Evolutionary conservation across 2,113 vertebrate genomes (phyloP), one percentile per base, ranked within the genome.

Genomic region (Phainopepla nitens): DNA sequence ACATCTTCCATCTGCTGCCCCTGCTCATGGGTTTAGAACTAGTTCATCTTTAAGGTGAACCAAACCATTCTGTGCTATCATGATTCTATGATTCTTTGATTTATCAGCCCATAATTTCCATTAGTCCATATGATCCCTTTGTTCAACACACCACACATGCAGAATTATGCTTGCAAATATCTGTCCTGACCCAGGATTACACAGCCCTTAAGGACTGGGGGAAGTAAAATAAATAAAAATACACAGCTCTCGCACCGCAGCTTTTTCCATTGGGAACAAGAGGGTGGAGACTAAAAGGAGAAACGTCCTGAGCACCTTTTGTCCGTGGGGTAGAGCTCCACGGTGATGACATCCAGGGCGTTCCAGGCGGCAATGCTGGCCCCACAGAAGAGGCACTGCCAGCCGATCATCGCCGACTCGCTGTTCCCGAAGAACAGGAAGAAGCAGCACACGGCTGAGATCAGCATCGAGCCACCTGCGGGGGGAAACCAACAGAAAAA

Each of bases 291-390:
- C 1, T 16, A 6, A 69, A 49, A 36, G 20, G 24, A 31, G 39
- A 3, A 54, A 12, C n/a, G 13, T 6, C 11, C 15, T 4, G 18
- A 42, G 70, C 62, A 99, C 99, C 99, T 99, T 98, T 99, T 99
- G 69, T 99, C 97, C 2, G 99, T 98, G 51, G 99, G 99, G 77
- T 99, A 99, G 29, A 99, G 98, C 93, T 99, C 99, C 89, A 99
- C 99, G 0, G 99, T 99, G 96, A 99, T 98, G 62, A 99, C 99
- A 6, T 99, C 98, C 70, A 99, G 97, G 27, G 99, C 99, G 0
- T 99, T 99, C 99, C 99, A 99, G 70, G 99, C 99, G 0, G 99
- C 99, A 5, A 99, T 99, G 64, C 98, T 99, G 94, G 98, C 97
- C 7, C 98, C 99, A 0, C 98, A 99, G 97, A 99, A 99, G 56